Evolutionary conservation across 37 sponge, comb jelly and placozoan genomes (phyloP).

Genomic region (Diacarnus erythraeanus): DNA sequence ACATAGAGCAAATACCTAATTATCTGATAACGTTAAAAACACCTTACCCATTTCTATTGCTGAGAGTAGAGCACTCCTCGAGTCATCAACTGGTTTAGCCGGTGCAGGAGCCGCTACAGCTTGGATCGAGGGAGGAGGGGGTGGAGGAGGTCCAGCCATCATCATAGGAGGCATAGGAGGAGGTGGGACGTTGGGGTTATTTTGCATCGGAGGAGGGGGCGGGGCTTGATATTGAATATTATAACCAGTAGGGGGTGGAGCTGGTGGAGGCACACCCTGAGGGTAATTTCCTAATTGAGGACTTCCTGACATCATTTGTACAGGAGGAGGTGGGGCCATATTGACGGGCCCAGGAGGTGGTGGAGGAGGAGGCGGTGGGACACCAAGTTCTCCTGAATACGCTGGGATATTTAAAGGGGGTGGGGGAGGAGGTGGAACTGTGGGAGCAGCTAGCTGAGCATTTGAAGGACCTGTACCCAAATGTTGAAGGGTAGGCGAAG

Average conservation of each 20-base stretch:
- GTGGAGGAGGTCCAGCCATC: background rate
- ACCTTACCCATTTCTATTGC: conserved; percentile 60
- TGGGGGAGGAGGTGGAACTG: conserved; percentile 36
- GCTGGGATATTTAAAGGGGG: conserved; percentile 3
- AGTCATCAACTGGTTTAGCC: conserved; percentile 19
- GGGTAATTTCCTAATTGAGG: background rate
- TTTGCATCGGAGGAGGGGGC: conserved; percentile 26
- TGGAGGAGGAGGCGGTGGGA: conserved; percentile 34
- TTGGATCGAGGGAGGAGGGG: conserved; percentile 34
- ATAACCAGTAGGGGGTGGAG: background rate
- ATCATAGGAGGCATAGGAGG: conserved; percentile 32
- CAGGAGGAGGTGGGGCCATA: background rate
- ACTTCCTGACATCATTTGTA: background rate
- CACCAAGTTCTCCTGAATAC: background rate
- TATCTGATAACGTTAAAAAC: background rate
- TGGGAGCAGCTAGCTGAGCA: conserved; percentile 21
- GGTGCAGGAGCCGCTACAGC: conserved; percentile 22
- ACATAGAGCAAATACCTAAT: too few relatives aligned
- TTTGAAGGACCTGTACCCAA: conserved; percentile 11
- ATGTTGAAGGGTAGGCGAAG: conserved; percentile 18
- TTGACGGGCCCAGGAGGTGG: conserved; percentile 8
- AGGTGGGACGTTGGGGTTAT: conserved; percentile 5
- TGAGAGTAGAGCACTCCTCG: conserved; percentile 30
- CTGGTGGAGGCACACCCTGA: conserved; percentile 24
- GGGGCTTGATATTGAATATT: conserved; percentile 28